Base-by-base conservation (phyloP, 2,888 invertebrate genomes). In the Corbicula japonica region DNA sequence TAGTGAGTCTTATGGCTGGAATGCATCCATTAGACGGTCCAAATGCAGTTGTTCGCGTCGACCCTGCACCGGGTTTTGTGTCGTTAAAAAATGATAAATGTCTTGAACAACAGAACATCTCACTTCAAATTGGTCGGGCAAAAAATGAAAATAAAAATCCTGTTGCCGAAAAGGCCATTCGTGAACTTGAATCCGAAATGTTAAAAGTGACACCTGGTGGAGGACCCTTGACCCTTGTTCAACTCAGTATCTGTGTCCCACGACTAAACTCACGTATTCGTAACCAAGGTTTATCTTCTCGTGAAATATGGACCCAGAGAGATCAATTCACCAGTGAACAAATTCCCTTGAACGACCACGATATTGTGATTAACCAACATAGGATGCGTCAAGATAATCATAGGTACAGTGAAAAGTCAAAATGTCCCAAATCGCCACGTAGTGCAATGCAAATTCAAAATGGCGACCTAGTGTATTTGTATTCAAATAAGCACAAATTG, bases 131-230 rank as follows among this genome's bases (percentile, higher is more conserved):
- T n/a, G n/a, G 63, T 71, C 72, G 28, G 48, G 74, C 58, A 28
- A 74, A 44, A 65, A 82, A 66, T 44, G 15, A 38, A 18, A 74
- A 78, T 18, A 85, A 86, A 69, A 88, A 85, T 54, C 84, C 86
- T 12, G 78, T 87, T 0, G 87, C 86, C 18, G 86, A 87, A 78
- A 80, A 76, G 30, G 86, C 86, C 2, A 68, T 88, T 15, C 75
- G 65, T 21, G 87, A 88, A 69, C 54, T 89, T 8, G 76, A 80
- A 56, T 71, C 61, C 10, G 83, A 88, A 71, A 52, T 87, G 2
- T 52, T 87, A 10, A 75, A 76, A 12, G 46, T 75, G 28, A 71
- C 84, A 26, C 83, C 86, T n/a, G 52, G n/a, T 6, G 50, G 74
- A 30, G 74, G 68, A 3, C 6, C 74, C 12, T 18, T 86, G 10